phyloP scores from a whole-genome alignment of 2,113 vertebrate genomes.

The Erpornis zantholeuca region DNA sequence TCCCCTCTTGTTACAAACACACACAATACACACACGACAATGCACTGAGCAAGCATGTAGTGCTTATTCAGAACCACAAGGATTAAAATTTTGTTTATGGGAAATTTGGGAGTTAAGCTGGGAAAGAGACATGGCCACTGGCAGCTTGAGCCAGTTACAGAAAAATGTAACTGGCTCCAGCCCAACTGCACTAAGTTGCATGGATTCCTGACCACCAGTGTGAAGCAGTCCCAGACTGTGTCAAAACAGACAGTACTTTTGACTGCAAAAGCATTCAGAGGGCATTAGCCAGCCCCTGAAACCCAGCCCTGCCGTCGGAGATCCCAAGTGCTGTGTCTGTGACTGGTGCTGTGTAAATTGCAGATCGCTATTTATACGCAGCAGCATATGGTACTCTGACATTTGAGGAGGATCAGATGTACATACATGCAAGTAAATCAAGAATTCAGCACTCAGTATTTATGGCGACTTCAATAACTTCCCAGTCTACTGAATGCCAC shows the following conservation, averaged over 20 bases:
- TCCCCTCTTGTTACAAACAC: background rate
- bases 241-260: background rate
- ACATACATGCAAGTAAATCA: conserved; percentile 13
- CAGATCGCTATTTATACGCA: background rate
- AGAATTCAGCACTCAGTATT: conserved; percentile 6
- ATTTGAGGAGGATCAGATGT: conserved; percentile 21
- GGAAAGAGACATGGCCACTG: background rate
- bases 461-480: conserved; percentile 16
- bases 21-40: background rate
- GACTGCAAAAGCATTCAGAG: background rate
- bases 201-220: conserved; percentile 15
- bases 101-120: background rate
- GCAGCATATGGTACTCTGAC: background rate
- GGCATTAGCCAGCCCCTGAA: background rate
- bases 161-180: conserved; percentile 3
- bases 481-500: background rate
- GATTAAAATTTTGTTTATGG: background rate
- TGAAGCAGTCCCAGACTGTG: background rate
- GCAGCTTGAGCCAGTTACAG: background rate
- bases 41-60: background rate
- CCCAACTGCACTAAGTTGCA: background rate
- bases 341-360: background rate
- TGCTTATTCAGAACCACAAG: background rate
- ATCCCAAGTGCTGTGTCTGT: background rate
- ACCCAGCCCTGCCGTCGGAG: background rate